A percentile compares a stretch with the other conserved stretches of the same genome.
Evolutionary conservation across 2,797 vertebrate genomes (phyloP).

Genomic region (Phoxinus dragarum): DNA sequence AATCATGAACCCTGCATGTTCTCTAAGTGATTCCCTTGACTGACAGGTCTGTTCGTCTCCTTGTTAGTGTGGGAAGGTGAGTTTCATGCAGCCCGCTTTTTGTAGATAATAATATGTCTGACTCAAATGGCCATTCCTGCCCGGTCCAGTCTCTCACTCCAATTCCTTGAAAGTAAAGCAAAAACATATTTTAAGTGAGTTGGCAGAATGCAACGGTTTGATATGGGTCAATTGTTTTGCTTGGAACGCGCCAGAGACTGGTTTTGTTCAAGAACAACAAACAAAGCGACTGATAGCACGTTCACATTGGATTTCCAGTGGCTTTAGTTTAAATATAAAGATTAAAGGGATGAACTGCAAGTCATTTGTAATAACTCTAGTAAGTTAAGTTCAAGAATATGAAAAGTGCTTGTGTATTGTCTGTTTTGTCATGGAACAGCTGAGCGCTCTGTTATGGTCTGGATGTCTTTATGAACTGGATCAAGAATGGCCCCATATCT

Average conservation of each 20-base stretch:
- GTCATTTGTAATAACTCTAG: slow-evolving; percentile 15
- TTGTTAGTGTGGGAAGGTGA: slow-evolving; percentile 24
- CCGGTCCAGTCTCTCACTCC: slow-evolving; percentile 4
- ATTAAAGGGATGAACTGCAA: slow-evolving; percentile 34
- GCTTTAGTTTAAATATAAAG: slow-evolving; percentile 17
- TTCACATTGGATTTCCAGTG: slow-evolving; percentile 9
- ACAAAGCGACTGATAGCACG: slow-evolving; percentile 14
- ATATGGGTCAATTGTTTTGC: slow-evolving; percentile 23
- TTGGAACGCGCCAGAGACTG: slow-evolving; percentile 15
- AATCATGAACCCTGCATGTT: background rate
- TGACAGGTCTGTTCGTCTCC: background rate
- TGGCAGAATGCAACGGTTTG: slow-evolving; percentile 30
- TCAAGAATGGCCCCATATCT: slow-evolving; percentile 19
- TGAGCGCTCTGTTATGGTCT: slow-evolving; percentile 12
- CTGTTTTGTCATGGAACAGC: slow-evolving; percentile 4
- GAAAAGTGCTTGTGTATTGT: slow-evolving; percentile 40
- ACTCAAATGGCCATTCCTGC: background rate
- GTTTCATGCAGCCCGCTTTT: background rate
- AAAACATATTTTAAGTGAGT: slow-evolving; percentile 36
- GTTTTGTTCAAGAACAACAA: slow-evolving; percentile 50
- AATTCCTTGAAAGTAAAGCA: slow-evolving; percentile 22
- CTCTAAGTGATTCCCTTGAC: background rate
- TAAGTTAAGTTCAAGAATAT: slow-evolving; percentile 26
- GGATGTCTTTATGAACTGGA: slow-evolving; percentile 16
- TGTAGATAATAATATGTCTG: slow-evolving; percentile 20